phyloP scores from a whole-genome alignment of 2,797 vertebrate species.

The Moxostoma hubbsi region DNA sequence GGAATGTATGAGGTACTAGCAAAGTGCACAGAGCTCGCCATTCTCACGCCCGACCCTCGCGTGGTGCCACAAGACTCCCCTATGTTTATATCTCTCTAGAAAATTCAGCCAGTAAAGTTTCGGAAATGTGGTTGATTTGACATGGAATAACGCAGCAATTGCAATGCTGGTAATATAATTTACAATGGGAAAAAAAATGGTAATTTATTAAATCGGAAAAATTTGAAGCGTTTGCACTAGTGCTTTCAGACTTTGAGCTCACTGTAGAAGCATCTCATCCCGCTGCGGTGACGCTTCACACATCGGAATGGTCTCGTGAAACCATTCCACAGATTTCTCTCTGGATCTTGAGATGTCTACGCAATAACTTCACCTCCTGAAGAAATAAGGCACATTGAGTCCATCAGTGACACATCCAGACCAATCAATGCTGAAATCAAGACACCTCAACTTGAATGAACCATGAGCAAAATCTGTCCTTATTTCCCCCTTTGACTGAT shows the following conservation, averaged over 20 bases:
- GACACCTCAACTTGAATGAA: background rate
- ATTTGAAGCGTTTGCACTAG: background rate
- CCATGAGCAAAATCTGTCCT: too few relatives aligned
- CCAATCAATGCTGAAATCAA: background rate
- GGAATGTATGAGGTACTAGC: too few relatives aligned
- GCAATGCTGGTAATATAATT: background rate
- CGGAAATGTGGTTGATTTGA: too few relatives aligned
- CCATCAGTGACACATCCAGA: slow-evolving; percentile 20
- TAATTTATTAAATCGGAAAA: too few relatives aligned
- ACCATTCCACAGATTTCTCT: background rate
- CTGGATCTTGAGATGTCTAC: background rate
- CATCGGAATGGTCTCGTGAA: slow-evolving; percentile 26
- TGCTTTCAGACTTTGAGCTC: background rate
- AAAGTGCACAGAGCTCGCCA: too few relatives aligned
- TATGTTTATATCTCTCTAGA: too few relatives aligned
- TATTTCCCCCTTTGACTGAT: background rate
- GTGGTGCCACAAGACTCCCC: too few relatives aligned
- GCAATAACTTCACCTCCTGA: background rate
- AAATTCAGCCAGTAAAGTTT: too few relatives aligned
- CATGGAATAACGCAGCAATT: too few relatives aligned
- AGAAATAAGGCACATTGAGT: slow-evolving; percentile 1
- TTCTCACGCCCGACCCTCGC: too few relatives aligned
- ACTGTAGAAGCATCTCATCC: background rate
- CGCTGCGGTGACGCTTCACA: slow-evolving; percentile 11
- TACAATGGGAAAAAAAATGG: background rate